These are phyloP conservation scores for Leptobrachium leishanense DNA, from an alignment of 2,113 vertebrate species.

Conservation along the genomic window DNA sequence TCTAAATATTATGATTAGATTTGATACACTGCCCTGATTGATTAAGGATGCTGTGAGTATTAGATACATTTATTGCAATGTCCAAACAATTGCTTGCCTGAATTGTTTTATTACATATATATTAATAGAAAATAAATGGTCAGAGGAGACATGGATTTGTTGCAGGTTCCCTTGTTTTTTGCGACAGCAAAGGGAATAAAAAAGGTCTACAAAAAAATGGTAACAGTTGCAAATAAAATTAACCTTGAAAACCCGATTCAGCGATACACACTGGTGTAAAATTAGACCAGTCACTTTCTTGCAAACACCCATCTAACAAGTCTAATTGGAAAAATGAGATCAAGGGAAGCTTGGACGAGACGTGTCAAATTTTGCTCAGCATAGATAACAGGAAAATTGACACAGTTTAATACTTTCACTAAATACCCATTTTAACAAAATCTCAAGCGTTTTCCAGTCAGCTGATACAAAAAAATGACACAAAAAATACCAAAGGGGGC, in stretches of 20 bases:
- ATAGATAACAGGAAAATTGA: slow-evolving; percentile 9
- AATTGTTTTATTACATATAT: no score
- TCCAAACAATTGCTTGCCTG: no score
- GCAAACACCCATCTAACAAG: not conserved
- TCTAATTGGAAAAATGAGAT: slow-evolving; percentile 19
- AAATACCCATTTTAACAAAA: not conserved
- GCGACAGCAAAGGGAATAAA: not conserved
- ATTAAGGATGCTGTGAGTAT: no score
- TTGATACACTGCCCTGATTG: no score
- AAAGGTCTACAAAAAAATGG: no score
- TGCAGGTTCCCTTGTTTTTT: not conserved
- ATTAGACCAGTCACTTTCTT: slow-evolving; percentile 11
- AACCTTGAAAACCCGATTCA: slow-evolving; percentile 9
- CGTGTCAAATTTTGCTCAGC: not conserved
- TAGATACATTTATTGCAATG: no score
- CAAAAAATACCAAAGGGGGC: no score
- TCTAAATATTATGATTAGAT: no score
- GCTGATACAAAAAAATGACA: no score
- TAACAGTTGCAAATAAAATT: slow-evolving; percentile 1
- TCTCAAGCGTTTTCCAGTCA: no score
- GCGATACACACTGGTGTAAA: not conserved
- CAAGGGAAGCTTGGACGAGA: slow-evolving; percentile 9
- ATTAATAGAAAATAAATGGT: no score
- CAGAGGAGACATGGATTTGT: no score
- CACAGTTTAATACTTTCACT: slow-evolving; percentile 1